Conservation (phyloP, 2,797 vertebrate genomes). For the Mormyrops attenuatus region DNA sequence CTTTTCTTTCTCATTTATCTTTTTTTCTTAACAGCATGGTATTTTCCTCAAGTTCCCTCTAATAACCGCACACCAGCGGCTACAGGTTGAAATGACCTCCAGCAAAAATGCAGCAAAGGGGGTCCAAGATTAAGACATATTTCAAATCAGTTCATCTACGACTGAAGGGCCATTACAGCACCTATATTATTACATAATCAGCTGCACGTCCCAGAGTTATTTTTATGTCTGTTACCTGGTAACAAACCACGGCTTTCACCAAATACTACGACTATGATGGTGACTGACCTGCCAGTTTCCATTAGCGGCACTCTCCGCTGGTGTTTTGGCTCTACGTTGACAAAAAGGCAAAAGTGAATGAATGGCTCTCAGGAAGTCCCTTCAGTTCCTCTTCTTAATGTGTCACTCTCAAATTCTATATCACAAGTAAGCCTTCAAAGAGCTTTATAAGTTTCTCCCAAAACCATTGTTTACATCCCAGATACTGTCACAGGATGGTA, state of each 20-base stretch:
- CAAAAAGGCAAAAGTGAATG: neutral
- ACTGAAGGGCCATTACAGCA: neutral
- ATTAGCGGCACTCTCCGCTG: neutral
- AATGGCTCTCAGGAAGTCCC: neutral
- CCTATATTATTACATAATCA: neutral
- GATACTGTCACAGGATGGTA: neutral
- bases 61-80: neutral
- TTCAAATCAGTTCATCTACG: neutral
- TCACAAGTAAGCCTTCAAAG: neutral
- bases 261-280: neutral
- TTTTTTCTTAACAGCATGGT: neutral
- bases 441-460: neutral
- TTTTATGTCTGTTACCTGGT: neutral
- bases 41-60: neutral
- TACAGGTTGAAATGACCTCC: neutral
- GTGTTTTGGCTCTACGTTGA: neutral
- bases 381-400: neutral
- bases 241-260: neutral
- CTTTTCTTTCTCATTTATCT: neutral
- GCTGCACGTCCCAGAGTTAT: neutral
- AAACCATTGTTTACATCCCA: neutral
- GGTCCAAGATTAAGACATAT: neutral
- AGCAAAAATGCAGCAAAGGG: neutral
- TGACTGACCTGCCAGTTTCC: neutral
- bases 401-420: neutral